phyloP scores from a whole-genome alignment of 1,140 invertebrate species.

The Ceratina calcarata region DNA sequence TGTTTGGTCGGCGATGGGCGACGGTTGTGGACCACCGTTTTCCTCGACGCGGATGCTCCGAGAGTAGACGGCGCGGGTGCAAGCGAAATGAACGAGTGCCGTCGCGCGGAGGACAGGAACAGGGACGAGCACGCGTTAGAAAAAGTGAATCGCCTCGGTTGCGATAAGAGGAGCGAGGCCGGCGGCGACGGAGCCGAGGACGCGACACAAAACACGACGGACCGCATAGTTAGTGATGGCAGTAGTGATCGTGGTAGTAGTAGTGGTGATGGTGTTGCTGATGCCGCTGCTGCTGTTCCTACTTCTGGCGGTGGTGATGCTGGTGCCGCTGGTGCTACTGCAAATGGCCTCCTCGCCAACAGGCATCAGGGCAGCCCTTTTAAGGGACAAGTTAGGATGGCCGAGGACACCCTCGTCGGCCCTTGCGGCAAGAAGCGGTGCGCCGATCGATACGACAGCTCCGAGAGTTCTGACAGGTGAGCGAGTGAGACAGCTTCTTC shows the following conservation, averaged over 20 bases:
- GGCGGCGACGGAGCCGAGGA: slow-evolving; percentile 11
- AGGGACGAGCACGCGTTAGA: slow-evolving; percentile 12
- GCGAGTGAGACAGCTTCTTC: slow-evolving; percentile 59
- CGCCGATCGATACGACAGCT: slow-evolving; percentile 92
- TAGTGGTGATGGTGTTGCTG: slow-evolving; percentile 31
- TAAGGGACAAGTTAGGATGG: slow-evolving; percentile 72
- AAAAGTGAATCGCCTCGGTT: slow-evolving; percentile 33
- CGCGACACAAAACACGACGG: slow-evolving; percentile 33
- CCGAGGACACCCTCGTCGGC: slow-evolving; percentile 71
- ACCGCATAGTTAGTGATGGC: slow-evolving; percentile 30
- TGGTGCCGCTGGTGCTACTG: slow-evolving; percentile 42
- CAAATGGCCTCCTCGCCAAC: slow-evolving; percentile 44
- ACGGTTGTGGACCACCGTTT: slow-evolving; percentile 35
- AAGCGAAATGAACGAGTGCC: slow-evolving; percentile 51
- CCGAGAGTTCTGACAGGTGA: slow-evolving; percentile 94
- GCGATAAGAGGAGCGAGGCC: slow-evolving; percentile 19
- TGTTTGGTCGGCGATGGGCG: slow-evolving; percentile 34
- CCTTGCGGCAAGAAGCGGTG: slow-evolving; percentile 89
- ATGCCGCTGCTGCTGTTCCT: slow-evolving; percentile 43
- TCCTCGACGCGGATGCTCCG: slow-evolving; percentile 12
- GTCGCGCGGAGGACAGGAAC: neutral
- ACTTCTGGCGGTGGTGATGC: slow-evolving; percentile 35
- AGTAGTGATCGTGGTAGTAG: slow-evolving; percentile 29
- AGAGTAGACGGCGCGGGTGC: slow-evolving; percentile 23
- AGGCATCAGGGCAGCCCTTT: slow-evolving; percentile 66